A percentile compares a stretch with the other conserved stretches of the same genome.
Conservation (phyloP, 2,888 invertebrate species). For the Baronia brevicornis region DNA sequence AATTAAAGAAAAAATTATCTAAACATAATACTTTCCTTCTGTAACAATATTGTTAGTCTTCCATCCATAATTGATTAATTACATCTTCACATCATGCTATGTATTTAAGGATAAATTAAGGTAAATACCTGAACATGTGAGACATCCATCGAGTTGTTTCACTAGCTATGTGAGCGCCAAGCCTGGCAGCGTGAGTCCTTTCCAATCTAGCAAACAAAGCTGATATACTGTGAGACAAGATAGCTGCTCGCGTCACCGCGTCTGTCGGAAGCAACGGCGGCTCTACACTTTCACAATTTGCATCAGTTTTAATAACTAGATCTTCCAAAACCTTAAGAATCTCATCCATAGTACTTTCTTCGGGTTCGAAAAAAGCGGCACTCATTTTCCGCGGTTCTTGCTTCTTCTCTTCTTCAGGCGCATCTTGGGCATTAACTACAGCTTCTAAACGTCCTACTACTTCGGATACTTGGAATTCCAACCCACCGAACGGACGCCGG, state of each 20-base stretch:
- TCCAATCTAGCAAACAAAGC: constrained; percentile 91
- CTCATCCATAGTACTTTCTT: constrained; percentile 76
- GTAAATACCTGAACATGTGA: constrained; percentile 86
- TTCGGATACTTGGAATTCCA: constrained; percentile 84
- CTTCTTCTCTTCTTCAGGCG: constrained; percentile 53
- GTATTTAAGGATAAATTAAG: neutral
- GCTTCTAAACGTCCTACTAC: constrained; percentile 83
- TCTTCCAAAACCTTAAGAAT: constrained; percentile 77
- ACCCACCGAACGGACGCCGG: constrained; percentile 77
- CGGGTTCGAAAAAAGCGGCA: constrained; percentile 69
- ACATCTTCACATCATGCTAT: too few species aligned
- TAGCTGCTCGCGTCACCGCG: constrained; percentile 75
- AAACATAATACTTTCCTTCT: too few species aligned
- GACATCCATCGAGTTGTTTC: constrained; percentile 93
- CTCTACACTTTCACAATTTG: constrained; percentile 78
- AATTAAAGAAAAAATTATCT: too few species aligned
- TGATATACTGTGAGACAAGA: constrained; percentile 91
- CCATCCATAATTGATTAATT: too few species aligned
- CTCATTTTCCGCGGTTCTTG: constrained; percentile 65
- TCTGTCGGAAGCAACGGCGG: constrained; percentile 78
- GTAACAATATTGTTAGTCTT: too few species aligned
- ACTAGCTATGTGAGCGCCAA: constrained; percentile 87
- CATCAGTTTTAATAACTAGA: constrained; percentile 76
- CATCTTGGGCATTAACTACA: constrained; percentile 68
- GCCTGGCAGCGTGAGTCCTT: constrained; percentile 83